Evolutionary conservation across 2,113 vertebrate species (phyloP), one percentile per base, ranked within the genome.

Genomic region (Laterallus jamaicensis): DNA sequence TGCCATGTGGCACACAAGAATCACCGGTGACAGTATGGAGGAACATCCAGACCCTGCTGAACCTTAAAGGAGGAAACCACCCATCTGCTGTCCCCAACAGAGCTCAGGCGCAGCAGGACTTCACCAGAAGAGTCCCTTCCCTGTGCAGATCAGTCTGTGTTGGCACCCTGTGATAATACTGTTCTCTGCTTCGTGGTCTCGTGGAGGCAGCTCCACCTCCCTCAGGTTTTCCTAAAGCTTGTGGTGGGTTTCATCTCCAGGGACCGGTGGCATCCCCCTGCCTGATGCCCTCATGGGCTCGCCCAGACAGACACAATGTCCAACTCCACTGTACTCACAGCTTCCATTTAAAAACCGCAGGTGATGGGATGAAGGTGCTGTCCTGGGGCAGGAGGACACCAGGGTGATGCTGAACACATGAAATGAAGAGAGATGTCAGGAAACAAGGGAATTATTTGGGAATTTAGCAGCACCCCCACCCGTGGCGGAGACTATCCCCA

Each of bases 261-360:
- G 35, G 16, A 9, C 40, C 0, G 0, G 11, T 39, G 73, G 15
- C 60, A 74, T 55, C 59, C 37, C 26, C 52, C 47, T 75, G 60
- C 44, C 79, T 39, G 31, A 29, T 44, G 47, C n/a, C 42, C 40
- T 3, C 1, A 2, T 9, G 18, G 18, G 32, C 29, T 86, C 12
- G 8, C 0, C 0, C 16, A 35, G 69, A 17, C 2, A 1, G 67
- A 35, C 16, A 32, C 55, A 73, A 10, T 44, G 24, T 76, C 31
- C 64, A 83, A 2, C 19, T 50, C 37, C 26, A 52, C 29, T 0
- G 0, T 1, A 40, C 29, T 54, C 40, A 6, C 1, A 50, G 58
- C 16, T 74, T 47, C 50, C 17, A 1, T 21, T 59, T 31, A 13
- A 59, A 76, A 32, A 10, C 55, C 49, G 31, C 40, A 59, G 18